Base-by-base conservation (phyloP, 2,888 invertebrate species). In the Meliscaeva auricollis region DNA sequence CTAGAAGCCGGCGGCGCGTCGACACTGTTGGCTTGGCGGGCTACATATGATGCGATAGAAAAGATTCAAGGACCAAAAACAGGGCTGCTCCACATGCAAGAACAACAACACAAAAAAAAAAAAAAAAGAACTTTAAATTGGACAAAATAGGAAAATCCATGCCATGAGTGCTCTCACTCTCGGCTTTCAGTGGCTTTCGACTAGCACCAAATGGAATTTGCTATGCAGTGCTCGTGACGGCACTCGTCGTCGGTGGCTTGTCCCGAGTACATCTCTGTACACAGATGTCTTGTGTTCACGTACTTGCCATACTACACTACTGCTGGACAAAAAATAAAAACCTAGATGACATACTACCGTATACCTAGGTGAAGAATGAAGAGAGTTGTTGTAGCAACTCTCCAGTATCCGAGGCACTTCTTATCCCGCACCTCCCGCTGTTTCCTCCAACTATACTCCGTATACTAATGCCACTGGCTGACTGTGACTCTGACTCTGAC, bases 121-220 rank as follows among this genome's bases (percentile, higher is more conserved):
- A 62, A 62, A 66, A 75, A 73, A 72, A 64, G 5, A 76, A 73
- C 69, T 73, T 85, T 81, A 85, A 85, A 85, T 85, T 85, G 85
- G 76, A 73, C 81, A 76, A 85, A 85, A 85, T 85, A 77, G 81
- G 73, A 85, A 80, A 85, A 85, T 85, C 81, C 85, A 85, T 77
- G 81, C 85, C 76, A 72, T 76, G 80, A 81, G 76, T 81, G 81
- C 73, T 69, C 81, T 76, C 85, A 85, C 76, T 85, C 81, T 85
- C 81, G 85, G 85, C 85, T 85, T 85, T 85, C 81, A 85, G 85
- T 85, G 85, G 85, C 85, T 85, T 85, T 85, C 85, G 80, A 73
- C 76, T 85, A 73, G 81, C 72, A 77, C 81, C 72, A 85, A 85
- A 81, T 81, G 76, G 76, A 85, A 81, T 85, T 26, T 81, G 85